A percentile compares a stretch with the other conserved stretches of the same genome.
Evolutionary conservation across 1,140 invertebrate genomes (phyloP).

Genomic region (Ptiloglossa arizonensis): DNA sequence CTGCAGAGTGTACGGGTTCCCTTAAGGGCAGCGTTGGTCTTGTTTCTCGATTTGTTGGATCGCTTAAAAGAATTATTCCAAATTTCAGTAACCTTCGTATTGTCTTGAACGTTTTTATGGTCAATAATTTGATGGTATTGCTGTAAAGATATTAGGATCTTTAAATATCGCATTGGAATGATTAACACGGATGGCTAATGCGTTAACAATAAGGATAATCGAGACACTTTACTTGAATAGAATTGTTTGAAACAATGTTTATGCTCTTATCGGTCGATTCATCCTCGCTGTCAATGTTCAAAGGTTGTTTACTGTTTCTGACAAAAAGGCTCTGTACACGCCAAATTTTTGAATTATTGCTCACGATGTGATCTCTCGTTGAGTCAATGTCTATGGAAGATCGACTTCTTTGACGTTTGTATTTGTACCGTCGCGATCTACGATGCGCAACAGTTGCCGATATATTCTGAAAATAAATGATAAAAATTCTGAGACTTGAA

Average conservation of each 20-base stretch:
- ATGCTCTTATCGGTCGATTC: neutral
- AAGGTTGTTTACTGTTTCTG: no score
- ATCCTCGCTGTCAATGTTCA: no score
- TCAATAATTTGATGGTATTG: neutral
- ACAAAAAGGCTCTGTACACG: neutral
- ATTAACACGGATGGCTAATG: no score
- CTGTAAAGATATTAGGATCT: neutral
- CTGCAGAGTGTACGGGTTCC: neutral
- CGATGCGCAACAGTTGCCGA: neutral
- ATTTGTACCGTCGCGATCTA: neutral
- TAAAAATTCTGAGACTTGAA: neutral
- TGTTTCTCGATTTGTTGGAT: neutral
- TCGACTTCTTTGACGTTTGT: neutral
- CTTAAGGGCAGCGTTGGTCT: neutral
- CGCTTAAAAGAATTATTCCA: neutral
- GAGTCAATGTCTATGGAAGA: neutral
- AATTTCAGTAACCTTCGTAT: slow-evolving; percentile 16
- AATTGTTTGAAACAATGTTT: neutral
- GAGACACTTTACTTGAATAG: neutral
- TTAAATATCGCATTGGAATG: no score
- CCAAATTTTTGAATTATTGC: neutral
- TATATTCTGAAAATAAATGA: slow-evolving; percentile 9
- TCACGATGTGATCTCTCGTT: no score
- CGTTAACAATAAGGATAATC: neutral
- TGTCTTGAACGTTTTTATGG: neutral